Percentiles rank a stretch among this genome's conserved stretches.
These are phyloP conservation scores for Laticauda laticaudata DNA, from an alignment of 2,113 vertebrate species.

Conservation along the genomic window DNA sequence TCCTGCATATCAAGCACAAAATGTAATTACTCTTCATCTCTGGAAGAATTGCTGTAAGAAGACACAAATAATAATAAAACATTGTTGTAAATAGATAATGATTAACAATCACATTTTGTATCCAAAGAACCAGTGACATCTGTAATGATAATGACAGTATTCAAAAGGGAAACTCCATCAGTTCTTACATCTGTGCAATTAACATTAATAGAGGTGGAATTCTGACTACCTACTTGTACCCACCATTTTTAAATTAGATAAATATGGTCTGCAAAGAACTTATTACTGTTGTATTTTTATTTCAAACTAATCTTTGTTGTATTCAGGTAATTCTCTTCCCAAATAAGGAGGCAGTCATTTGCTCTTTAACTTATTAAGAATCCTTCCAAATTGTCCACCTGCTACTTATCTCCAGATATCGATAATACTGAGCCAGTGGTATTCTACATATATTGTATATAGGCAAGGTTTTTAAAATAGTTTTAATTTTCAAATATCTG, in stretches of 20 bases:
- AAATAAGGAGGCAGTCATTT: neutral
- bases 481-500: neutral
- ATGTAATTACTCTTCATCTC: neutral
- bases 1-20: neutral
- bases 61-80: neutral
- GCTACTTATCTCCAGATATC: neutral
- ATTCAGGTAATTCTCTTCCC: neutral
- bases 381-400: neutral
- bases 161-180: neutral
- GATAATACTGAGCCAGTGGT: neutral
- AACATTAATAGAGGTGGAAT: neutral
- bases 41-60: conserved; percentile 35
- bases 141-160: neutral
- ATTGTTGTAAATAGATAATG: neutral
- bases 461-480: neutral
- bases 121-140: neutral
- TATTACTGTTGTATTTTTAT: neutral
- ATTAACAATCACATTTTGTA: neutral
- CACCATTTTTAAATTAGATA: neutral
- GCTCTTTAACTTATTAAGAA: neutral
- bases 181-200: neutral
- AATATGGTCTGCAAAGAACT: neutral
- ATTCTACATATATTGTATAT: neutral
- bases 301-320: neutral
- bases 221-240: neutral